A percentile compares a stretch with the other conserved stretches of the same genome.
These are phyloP conservation scores for Antedon mediterranea DNA, from an alignment of 53 echinoderm and acorn worm genomes.

Conservation along the genomic window DNA sequence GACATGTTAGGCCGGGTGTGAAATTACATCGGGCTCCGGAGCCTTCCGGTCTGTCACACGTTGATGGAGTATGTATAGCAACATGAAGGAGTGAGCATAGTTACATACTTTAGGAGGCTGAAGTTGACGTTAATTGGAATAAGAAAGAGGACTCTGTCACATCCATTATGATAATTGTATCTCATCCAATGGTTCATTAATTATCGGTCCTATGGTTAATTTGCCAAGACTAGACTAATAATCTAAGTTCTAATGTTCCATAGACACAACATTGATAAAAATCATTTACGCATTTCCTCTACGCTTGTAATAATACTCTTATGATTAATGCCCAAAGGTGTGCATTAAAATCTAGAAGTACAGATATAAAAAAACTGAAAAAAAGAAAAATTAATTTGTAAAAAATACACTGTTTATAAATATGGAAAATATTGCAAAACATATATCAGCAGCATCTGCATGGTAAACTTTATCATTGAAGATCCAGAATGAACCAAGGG, in stretches of 20 bases:
- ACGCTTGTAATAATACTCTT: neutral
- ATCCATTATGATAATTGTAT: neutral
- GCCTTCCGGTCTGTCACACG: neutral
- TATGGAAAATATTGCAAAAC: too few relatives aligned
- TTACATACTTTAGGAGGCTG: neutral
- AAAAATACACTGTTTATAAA: too few relatives aligned
- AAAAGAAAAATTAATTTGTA: too few relatives aligned
- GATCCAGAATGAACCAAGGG: too few relatives aligned
- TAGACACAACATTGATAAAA: too few relatives aligned
- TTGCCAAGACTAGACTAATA: neutral
- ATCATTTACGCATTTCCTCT: too few relatives aligned
- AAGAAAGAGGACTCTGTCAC: neutral
- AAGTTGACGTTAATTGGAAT: neutral
- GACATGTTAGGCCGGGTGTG: neutral
- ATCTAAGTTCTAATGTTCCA: neutral
- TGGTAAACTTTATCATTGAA: too few relatives aligned
- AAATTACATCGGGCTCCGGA: slow-evolving; percentile 1
- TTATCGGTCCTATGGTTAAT: neutral
- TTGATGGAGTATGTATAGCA: neutral
- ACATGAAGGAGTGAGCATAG: neutral
- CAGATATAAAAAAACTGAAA: too few relatives aligned
- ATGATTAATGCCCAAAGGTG: too few relatives aligned
- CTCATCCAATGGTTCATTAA: neutral
- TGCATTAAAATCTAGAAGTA: too few relatives aligned
- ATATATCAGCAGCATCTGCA: too few relatives aligned